Conservation (phyloP, 2,888 invertebrate species). For the Drosophila rellima region DNA sequence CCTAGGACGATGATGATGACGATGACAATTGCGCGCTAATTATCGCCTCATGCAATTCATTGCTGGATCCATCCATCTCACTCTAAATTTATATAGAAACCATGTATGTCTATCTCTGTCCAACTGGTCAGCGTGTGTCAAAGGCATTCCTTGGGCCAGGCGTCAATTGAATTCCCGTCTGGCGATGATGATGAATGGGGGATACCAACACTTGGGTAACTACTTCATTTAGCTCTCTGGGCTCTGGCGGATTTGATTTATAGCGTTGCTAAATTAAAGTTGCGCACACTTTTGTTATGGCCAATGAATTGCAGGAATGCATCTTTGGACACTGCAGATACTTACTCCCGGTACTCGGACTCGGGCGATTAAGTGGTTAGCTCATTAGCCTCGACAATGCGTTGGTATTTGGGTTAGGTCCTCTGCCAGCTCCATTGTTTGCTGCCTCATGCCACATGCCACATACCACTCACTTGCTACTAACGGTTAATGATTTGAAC, state of each 20-base stretch:
- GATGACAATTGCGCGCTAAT: constrained; percentile 80
- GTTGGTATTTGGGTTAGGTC: constrained; percentile 70
- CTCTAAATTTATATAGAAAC: neutral
- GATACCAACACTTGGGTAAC: constrained; percentile 36
- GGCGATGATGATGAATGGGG: constrained; percentile 49
- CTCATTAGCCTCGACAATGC: constrained; percentile 74
- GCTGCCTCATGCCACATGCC: constrained; percentile 16
- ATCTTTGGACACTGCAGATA: constrained; percentile 14
- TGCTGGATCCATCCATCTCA: constrained; percentile 1
- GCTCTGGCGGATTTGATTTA: constrained; percentile 60
- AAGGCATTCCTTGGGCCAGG: constrained; percentile 66
- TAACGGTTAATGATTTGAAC: constrained; percentile 52
- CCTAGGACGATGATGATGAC: constrained; percentile 43
- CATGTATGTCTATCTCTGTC: neutral
- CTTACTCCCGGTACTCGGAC: constrained; percentile 5
- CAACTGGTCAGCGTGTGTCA: constrained; percentile 47
- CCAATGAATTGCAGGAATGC: constrained; percentile 72
- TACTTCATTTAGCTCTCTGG: constrained; percentile 49
- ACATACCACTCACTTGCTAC: constrained; percentile 19
- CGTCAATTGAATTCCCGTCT: constrained; percentile 75
- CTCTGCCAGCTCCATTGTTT: constrained; percentile 15
- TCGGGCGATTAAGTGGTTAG: constrained; percentile 53
- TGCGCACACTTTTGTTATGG: constrained; percentile 63
- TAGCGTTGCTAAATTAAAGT: constrained; percentile 57
- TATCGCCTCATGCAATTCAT: constrained; percentile 63